Conservation (phyloP, 2,113 vertebrate species). For the Cromileptes altivelis region DNA sequence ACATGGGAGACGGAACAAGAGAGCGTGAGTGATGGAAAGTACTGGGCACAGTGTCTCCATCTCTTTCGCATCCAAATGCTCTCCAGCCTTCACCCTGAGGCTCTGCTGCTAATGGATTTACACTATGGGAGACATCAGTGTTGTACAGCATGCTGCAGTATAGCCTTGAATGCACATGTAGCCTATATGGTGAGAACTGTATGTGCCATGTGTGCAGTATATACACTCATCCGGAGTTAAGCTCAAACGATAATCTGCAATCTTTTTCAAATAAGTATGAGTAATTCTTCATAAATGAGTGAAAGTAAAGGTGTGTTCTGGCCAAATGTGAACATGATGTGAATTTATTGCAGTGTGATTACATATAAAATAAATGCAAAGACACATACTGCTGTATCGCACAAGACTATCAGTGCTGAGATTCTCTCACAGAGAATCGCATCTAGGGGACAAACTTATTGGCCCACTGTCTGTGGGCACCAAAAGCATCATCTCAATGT, state of each 20-base stretch:
- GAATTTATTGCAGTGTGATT: no score
- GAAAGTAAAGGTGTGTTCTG: no score
- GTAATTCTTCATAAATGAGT: no score
- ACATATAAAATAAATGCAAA: no score
- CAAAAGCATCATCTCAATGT: no score
- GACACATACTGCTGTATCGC: no score
- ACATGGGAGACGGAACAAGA: slow-evolving; percentile 20
- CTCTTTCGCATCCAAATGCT: slow-evolving; percentile 32
- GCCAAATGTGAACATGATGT: no score
- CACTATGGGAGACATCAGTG: not conserved
- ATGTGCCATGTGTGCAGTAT: no score
- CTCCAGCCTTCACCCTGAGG: slow-evolving; percentile 33
- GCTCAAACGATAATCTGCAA: not conserved
- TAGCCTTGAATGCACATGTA: slow-evolving; percentile 18
- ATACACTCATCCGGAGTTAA: not conserved
- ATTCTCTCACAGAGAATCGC: no score
- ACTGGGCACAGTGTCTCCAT: slow-evolving; percentile 9
- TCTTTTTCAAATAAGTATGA: not conserved
- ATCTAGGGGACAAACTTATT: no score
- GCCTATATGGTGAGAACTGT: not conserved
- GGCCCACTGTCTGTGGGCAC: no score
- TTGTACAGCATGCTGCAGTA: slow-evolving; percentile 3
- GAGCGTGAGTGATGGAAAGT: slow-evolving; percentile 31
- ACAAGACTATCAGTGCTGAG: no score
- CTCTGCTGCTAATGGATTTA: slow-evolving; percentile 59